Conservation (phyloP, 2,797 vertebrate species). For the Melanotaenia trifasciata region DNA sequence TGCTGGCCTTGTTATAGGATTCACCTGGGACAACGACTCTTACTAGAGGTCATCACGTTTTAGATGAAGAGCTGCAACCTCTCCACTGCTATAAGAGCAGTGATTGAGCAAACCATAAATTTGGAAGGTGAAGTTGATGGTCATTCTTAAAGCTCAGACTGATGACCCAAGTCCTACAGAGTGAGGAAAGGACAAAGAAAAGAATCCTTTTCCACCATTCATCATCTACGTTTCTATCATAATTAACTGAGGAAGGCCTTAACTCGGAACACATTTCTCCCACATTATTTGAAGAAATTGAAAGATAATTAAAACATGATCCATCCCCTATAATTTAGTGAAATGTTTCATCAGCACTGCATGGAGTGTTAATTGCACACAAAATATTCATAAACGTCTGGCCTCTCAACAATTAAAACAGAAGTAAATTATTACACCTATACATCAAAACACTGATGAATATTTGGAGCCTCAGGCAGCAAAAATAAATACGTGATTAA, state of each 20-base stretch:
- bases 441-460: conserved; percentile 74
- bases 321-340: conserved; percentile 61
- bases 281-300: conserved; percentile 56
- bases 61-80: conserved; percentile 51
- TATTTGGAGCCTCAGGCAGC: conserved; percentile 58
- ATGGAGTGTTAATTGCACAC: conserved; percentile 66
- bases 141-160: conserved; percentile 13
- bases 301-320: conserved; percentile 73
- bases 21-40: conserved; percentile 43
- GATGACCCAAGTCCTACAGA: background rate
- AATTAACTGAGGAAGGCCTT: conserved; percentile 15
- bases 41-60: conserved; percentile 61
- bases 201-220: background rate
- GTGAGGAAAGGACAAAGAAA: background rate
- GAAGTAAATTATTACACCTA: conserved; percentile 72
- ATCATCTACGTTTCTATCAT: conserved; percentile 7
- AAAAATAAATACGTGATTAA: conserved; percentile 78
- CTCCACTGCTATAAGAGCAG: conserved; percentile 26
- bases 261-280: conserved; percentile 43
- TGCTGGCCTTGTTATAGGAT: conserved; percentile 66
- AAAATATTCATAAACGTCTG: conserved; percentile 77
- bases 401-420: conserved; percentile 64
- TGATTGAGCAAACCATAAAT: conserved; percentile 25
- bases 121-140: conserved; percentile 32
- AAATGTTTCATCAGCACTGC: conserved; percentile 64